These are phyloP conservation scores for Calephelis nemesis DNA, from an alignment of 1,140 invertebrate species.

Conservation along the genomic window DNA sequence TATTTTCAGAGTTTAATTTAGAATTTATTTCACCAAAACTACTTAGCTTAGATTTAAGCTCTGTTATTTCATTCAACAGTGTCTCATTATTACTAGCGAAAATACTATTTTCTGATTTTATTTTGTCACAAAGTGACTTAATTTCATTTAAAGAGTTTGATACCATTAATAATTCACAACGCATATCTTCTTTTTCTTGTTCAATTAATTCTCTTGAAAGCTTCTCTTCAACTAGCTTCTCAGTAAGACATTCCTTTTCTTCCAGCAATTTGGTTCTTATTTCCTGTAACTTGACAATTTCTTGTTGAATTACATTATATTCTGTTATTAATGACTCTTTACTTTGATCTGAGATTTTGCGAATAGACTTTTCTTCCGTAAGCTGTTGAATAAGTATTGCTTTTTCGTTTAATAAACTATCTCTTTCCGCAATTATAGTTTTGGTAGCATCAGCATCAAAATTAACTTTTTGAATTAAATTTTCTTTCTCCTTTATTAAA, in stretches of 20 bases:
- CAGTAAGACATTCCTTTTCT: conserved; percentile 42
- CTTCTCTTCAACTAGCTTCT: conserved; percentile 41
- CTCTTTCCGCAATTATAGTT: conserved; percentile 33
- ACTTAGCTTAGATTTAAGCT: conserved; percentile 17
- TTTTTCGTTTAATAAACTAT: conserved; percentile 40
- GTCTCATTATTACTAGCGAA: not conserved
- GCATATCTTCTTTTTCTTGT: conserved; percentile 31
- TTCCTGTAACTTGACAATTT: conserved; percentile 28
- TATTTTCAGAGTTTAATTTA: conserved; percentile 6
- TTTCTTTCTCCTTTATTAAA: conserved; percentile 28
- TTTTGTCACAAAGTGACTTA: conserved; percentile 2
- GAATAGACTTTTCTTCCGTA: conserved; percentile 36
- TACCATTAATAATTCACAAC: not conserved
- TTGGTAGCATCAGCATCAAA: conserved; percentile 22
- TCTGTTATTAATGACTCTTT: conserved; percentile 32
- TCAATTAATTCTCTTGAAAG: conserved; percentile 34
- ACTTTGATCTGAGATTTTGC: conserved; percentile 34
- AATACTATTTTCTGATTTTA: conserved; percentile 23
- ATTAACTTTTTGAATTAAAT: conserved; percentile 26
- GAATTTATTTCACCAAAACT: not conserved
- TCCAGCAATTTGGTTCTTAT: conserved; percentile 28
- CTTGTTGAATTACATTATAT: conserved; percentile 26
- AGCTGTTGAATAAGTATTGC: conserved; percentile 37
- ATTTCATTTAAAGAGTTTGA: not conserved
- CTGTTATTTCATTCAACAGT: conserved; percentile 32